These are phyloP conservation scores for Schizopygopsis malacanthus DNA, from an alignment of 2,797 vertebrate genomes.

Conservation along the genomic window DNA sequence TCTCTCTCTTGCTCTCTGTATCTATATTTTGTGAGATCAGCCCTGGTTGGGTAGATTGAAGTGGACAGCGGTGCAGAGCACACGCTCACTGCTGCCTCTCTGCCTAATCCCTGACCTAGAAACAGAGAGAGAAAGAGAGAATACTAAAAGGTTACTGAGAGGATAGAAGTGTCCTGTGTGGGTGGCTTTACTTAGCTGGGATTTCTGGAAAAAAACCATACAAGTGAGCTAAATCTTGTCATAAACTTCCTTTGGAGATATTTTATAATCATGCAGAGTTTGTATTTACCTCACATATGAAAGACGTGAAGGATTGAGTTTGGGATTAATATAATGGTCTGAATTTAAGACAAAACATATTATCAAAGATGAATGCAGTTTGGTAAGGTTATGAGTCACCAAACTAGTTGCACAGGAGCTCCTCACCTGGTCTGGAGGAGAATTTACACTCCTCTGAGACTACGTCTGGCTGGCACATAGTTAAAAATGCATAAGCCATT, in stretches of 20 bases:
- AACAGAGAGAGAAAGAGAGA: conserved; percentile 41
- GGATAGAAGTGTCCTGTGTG: conserved; percentile 36
- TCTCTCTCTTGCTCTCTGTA: conserved; percentile 21
- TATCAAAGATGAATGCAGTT: background rate
- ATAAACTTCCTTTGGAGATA: background rate
- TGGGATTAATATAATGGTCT: background rate
- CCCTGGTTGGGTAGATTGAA: conserved; percentile 60
- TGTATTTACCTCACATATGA: background rate
- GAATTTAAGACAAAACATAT: background rate
- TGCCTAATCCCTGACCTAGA: conserved; percentile 59
- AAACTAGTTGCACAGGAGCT: background rate
- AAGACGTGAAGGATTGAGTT: background rate
- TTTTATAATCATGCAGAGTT: background rate
- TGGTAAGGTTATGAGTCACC: background rate
- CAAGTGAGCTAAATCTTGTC: background rate
- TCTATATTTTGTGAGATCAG: conserved; percentile 58
- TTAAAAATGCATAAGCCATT: conserved; percentile 73
- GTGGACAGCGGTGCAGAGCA: conserved; percentile 59
- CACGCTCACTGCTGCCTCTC: conserved; percentile 46
- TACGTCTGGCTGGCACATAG: conserved; percentile 58
- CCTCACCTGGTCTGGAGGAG: conserved; percentile 43
- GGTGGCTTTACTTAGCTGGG: conserved; percentile 11
- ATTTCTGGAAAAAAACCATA: background rate
- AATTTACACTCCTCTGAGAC: conserved; percentile 39
- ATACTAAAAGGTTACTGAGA: conserved; percentile 47